Base-by-base conservation (phyloP, 2,888 invertebrate species). In the Agrotis exclamationis region DNA sequence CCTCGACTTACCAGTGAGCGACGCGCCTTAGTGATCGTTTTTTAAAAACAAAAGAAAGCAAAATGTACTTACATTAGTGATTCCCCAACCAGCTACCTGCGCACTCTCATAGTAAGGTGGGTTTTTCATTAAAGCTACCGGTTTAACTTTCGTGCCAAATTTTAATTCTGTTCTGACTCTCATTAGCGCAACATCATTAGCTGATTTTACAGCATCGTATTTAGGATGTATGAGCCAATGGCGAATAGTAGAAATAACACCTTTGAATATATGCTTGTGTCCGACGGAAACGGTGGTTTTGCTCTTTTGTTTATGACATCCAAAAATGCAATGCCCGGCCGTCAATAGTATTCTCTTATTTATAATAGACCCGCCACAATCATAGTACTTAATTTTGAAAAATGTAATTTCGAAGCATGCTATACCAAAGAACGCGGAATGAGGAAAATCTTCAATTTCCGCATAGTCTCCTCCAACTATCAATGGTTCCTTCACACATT, bases 281-380 rank as follows among this genome's bases (percentile, higher is more conserved):
- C 88, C 89, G 1, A 83, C 71, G 4, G 70, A 63, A 6, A 75
- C 53, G 1, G 63, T 47, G 0, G 82, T 65, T 0, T 3, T 16
- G 0, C 53, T 60, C 47, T 18, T 16, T 9, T 24, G 0, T 3
- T 13, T 0, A 60, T 33, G 33, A 33, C 86, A 87, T 1, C 20
- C 28, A 7, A 54, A 11, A 0, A 87, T 0, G 39, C 89, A 91
- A 60, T 92, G 91, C 0, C 85, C 91, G 0, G 90, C 91, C 2
- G 91, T 88, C 3, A 92, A 28, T 1, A 89, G 7, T 3, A 91
- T 62, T 0, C 11, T 33, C 47, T 88, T 87, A 54, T 88, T 92
- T 0, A 92, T 0, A 5, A 92, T 85, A 0, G 92, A 91, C 0
- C 86, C 74, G 0, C 91, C 90, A 47, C 92, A 92, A 0, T 62